These are phyloP conservation scores for Abscondita cerata DNA, from an alignment of 2,888 invertebrate genomes.

Conservation along the genomic window DNA sequence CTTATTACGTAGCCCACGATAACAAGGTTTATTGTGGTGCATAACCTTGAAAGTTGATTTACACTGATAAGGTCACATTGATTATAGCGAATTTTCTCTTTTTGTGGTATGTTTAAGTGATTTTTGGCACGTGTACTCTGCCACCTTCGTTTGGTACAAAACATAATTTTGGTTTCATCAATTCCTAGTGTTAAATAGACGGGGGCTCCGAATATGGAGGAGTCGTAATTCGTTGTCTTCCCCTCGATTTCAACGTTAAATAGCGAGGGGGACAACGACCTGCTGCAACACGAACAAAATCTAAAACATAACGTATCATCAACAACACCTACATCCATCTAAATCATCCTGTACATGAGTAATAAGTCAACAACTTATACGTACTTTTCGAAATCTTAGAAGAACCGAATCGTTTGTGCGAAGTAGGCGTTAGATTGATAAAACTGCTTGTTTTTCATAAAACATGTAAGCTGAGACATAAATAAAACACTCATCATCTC, in stretches of 20 bases:
- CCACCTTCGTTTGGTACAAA: conserved; percentile 1
- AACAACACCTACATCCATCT: conserved; percentile 29
- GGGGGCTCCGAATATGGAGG: not conserved
- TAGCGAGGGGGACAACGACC: conserved; percentile 31
- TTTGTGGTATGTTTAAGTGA: conserved; percentile 9
- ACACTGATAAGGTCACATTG: conserved; percentile 41
- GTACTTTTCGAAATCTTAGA: conserved; percentile 16
- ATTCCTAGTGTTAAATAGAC: not conserved
- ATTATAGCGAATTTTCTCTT: conserved; percentile 38
- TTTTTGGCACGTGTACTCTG: not conserved
- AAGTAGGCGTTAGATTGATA: too few species aligned
- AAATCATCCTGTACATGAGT: conserved; percentile 25
- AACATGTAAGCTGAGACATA: not conserved
- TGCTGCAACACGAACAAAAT: conserved; percentile 25
- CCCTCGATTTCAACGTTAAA: conserved; percentile 18
- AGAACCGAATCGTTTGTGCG: not conserved
- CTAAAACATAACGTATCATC: conserved; percentile 25
- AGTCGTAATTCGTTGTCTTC: conserved; percentile 17
- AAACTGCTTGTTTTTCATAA: not conserved
- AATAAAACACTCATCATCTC: not conserved
- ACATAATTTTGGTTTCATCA: not conserved
- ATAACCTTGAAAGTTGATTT: conserved; percentile 31
- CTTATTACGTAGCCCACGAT: conserved; percentile 17
- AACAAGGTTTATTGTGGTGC: conserved; percentile 18
- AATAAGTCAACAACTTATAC: conserved; percentile 26